Base-by-base conservation (phyloP, 2,797 vertebrate species). In the Erpetoichthys calabaricus region DNA sequence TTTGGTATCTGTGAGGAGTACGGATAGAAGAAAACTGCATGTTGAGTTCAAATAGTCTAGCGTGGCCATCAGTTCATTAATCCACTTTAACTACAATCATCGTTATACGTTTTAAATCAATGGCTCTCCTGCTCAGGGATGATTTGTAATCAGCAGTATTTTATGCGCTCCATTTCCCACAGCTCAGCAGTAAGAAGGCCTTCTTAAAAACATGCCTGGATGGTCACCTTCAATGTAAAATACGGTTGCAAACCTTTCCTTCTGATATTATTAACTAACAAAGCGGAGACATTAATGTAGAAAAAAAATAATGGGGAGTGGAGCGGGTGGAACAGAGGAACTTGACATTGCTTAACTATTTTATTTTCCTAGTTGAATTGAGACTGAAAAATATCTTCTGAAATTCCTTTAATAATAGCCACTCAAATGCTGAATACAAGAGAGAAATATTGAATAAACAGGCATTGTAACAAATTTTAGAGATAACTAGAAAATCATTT, bases 21-120 rank as follows among this genome's bases (percentile, higher is more conserved):
- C 25, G 25, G 25, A 25, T 25, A 25, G 25, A 25, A 25, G 2
- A 25, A 25, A 25, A 25, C 25, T 25, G 25, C 25, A 25, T 25
- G 25, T 25, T 25, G 25, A 25, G 25, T 25, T 25, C 25, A 25
- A 25, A 25, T 25, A 25, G 25, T 25, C 25, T 25, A 25, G 25
- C 25, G 25, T 25, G 25, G 25, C 25, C 25, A 25, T 51, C 50
- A 51, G 50, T n/a, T 51, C 50, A 51, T 51, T 6, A 51, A 51
- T 51, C 25, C 25, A 25, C 25, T 25, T 51, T 9, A 6, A 6
- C 50, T 25, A n/a, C 8, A 6, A 4, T 25, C 8, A 25, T 51
- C 47, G 7, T 49, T 49, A 49, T 49, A n/a, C 7, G 50, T n/a
- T 5, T 51, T 51, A n/a, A 51, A 51, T 51, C 50, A 51, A 51